A percentile compares a stretch with the other conserved stretches of the same genome.
phyloP scores from a whole-genome alignment of 2,888 invertebrate species.

The Syrphus vitripennis region DNA sequence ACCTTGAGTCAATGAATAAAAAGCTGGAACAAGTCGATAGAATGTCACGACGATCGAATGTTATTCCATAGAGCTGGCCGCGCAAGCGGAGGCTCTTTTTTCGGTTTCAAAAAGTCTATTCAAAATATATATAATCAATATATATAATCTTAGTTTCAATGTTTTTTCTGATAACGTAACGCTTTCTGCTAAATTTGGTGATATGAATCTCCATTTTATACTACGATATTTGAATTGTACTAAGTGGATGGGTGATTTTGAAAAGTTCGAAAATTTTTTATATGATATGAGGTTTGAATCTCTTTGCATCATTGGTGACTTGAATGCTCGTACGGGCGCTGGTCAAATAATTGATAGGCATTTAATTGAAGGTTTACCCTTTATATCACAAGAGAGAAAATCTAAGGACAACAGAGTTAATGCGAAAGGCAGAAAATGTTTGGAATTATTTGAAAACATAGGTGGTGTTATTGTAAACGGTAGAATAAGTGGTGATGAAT shows the following conservation, averaged over 20 bases:
- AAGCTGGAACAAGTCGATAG: too few species aligned
- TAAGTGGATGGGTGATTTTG: neutral
- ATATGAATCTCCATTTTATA: too few species aligned
- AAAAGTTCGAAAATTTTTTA: neutral
- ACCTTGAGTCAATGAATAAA: too few species aligned
- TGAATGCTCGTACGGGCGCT: neutral
- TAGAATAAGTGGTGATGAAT: neutral
- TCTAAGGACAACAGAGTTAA: neutral
- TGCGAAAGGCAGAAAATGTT: neutral
- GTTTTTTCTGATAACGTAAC: neutral
- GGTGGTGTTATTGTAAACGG: neutral
- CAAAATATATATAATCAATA: too few species aligned
- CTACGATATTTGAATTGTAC: neutral
- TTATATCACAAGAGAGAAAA: too few species aligned
- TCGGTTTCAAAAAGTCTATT: too few species aligned
- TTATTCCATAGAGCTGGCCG: too few species aligned
- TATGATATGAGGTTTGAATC: too few species aligned
- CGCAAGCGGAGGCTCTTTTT: too few species aligned
- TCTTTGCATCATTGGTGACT: too few species aligned
- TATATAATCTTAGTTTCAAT: neutral
- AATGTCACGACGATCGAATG: too few species aligned
- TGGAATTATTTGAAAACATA: neutral
- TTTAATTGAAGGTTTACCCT: neutral
- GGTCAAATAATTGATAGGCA: neutral
- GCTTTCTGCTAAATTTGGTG: too few species aligned